A percentile compares a stretch with the other conserved stretches of the same genome.
Conservation (phyloP, 1,140 invertebrate species). For the Cyclina sinensis region DNA sequence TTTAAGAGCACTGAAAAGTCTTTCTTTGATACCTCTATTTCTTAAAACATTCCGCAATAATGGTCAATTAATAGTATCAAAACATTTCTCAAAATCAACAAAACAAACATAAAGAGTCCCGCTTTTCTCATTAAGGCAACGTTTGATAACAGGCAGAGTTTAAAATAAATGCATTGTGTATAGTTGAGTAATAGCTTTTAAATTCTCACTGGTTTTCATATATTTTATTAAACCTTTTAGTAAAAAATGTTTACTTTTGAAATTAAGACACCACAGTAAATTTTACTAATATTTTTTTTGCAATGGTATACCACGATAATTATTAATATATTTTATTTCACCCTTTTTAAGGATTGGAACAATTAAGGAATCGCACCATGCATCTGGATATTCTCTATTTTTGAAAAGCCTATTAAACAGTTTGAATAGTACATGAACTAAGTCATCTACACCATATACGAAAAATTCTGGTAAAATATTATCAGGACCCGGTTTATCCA, state of each 20-base stretch:
- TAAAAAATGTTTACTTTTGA: not conserved
- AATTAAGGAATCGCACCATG: not conserved
- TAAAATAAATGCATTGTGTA: not conserved
- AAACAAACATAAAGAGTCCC: not conserved
- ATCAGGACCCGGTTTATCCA: not conserved
- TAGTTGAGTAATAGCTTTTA: not conserved
- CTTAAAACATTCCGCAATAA: not conserved
- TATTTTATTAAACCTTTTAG: not conserved
- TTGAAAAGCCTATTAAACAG: not conserved
- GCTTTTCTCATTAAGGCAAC: not conserved
- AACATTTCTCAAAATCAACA: conserved; percentile 20
- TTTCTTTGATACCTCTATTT: not conserved
- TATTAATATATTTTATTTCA: not conserved
- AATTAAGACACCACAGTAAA: not conserved
- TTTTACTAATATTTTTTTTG: not conserved
- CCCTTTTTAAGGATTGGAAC: not conserved
- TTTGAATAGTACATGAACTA: not conserved
- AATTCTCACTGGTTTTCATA: not conserved
- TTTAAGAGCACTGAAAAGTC: not conserved
- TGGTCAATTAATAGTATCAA: conserved; percentile 17
- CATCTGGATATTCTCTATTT: not conserved
- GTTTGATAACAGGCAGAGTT: not conserved
- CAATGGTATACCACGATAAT: not conserved
- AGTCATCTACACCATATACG: not conserved
- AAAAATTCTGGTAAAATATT: not conserved